Evolutionary conservation across 1,140 invertebrate species (phyloP).

Genomic region (Drosophila melanogaster): DNA sequence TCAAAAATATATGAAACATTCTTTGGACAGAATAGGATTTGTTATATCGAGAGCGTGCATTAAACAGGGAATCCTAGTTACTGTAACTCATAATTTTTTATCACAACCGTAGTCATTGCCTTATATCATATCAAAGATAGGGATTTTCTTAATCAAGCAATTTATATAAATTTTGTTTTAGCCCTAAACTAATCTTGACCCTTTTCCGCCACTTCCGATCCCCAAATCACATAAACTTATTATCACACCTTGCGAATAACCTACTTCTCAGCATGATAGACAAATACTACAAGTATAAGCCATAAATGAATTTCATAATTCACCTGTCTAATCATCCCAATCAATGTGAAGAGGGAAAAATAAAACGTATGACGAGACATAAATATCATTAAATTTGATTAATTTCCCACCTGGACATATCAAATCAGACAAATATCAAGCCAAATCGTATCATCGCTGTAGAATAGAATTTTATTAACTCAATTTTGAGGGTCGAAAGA

Average conservation of each 20-base stretch:
- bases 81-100: no score
- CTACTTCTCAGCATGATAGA: slow-evolving; percentile 49
- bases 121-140: no score
- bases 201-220: background rate
- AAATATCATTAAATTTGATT: slow-evolving; percentile 82
- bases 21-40: no score
- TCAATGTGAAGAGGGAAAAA: background rate
- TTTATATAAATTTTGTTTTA: no score
- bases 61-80: no score
- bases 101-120: no score
- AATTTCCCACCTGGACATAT: slow-evolving; percentile 67
- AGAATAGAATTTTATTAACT: slow-evolving; percentile 63
- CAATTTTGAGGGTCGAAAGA: slow-evolving; percentile 19
- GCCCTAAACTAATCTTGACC: background rate
- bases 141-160: no score
- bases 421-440: slow-evolving; percentile 57
- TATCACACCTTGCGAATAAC: slow-evolving; percentile 7
- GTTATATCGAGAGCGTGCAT: no score
- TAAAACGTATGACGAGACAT: slow-evolving; percentile 55
- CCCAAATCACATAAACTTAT: background rate
- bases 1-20: no score
- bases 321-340: slow-evolving; percentile 13
- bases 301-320: slow-evolving; percentile 36
- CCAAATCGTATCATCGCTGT: slow-evolving; percentile 21
- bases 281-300: slow-evolving; percentile 46